Conservation (phyloP, 2,797 vertebrate species). For the Propithecus perrieri region DNA sequence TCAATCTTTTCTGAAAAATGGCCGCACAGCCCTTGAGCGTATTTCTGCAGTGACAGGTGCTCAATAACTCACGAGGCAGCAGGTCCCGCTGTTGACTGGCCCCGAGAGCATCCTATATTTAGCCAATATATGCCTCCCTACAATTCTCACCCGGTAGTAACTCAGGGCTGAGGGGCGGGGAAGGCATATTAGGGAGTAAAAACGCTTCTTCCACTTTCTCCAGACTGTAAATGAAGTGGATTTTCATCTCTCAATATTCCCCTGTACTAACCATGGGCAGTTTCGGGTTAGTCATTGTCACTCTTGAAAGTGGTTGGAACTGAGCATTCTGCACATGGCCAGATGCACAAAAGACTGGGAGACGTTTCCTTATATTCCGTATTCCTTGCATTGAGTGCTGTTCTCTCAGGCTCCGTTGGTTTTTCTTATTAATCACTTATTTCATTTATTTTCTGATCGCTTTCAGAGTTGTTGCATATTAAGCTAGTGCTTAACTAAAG, state of each 20-base stretch:
- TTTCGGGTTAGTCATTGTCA: neutral
- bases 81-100: neutral
- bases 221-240: neutral
- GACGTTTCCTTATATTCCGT: neutral
- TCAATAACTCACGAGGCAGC: neutral
- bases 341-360: neutral
- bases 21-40: rapidly evolving
- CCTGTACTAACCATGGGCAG: rapidly evolving
- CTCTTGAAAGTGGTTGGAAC: neutral
- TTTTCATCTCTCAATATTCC: neutral
- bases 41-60: neutral
- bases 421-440: constrained; percentile 36
- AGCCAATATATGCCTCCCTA: neutral
- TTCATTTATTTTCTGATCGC: constrained; percentile 42
- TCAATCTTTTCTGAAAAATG: neutral
- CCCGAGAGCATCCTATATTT: neutral
- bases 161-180: neutral
- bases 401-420: neutral
- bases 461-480: neutral
- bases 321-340: neutral
- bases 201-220: neutral
- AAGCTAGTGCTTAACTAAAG: neutral
- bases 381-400: neutral
- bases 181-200: rapidly evolving
- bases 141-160: rapidly evolving